Percentiles rank a stretch among this genome's conserved stretches.
Evolutionary conservation across 2,888 invertebrate genomes (phyloP).

Genomic region (Anodontia alba): DNA sequence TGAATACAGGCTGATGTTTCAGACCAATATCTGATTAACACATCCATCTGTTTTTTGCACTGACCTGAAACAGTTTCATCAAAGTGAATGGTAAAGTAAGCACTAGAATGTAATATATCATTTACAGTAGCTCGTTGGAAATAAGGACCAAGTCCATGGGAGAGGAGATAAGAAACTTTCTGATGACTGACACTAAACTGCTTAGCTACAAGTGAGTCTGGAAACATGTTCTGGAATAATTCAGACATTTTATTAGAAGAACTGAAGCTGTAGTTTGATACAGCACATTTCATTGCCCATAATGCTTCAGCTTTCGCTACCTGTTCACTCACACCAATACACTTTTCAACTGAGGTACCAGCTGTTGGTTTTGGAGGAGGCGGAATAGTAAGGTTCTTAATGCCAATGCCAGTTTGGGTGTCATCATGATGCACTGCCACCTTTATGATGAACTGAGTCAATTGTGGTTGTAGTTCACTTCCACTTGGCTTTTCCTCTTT

Average conservation of each 20-base stretch:
- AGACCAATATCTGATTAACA: constrained; percentile 20
- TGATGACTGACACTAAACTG: constrained; percentile 20
- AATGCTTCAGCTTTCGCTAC: constrained; percentile 18
- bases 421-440: neutral
- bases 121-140: constrained; percentile 1
- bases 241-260: neutral
- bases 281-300: constrained; percentile 21
- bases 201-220: constrained; percentile 21
- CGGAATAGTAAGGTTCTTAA: neutral
- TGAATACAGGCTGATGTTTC: no score
- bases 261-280: constrained; percentile 17
- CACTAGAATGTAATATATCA: constrained; percentile 14
- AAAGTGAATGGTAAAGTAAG: constrained; percentile 22
- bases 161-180: constrained; percentile 24
- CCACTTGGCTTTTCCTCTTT: neutral
- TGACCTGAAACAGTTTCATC: no score
- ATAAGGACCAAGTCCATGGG: neutral
- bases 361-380: constrained; percentile 14
- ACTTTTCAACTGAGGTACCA: constrained; percentile 2
- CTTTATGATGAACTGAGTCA: neutral
- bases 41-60: no score
- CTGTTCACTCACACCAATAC: neutral
- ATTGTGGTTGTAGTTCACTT: neutral
- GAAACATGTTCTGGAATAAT: constrained; percentile 17
- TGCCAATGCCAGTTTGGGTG: neutral